Percentiles rank a stretch among this genome's conserved stretches.
These are phyloP conservation scores for Periplaneta americana DNA, from an alignment of 1,140 invertebrate species.

Conservation along the genomic window DNA sequence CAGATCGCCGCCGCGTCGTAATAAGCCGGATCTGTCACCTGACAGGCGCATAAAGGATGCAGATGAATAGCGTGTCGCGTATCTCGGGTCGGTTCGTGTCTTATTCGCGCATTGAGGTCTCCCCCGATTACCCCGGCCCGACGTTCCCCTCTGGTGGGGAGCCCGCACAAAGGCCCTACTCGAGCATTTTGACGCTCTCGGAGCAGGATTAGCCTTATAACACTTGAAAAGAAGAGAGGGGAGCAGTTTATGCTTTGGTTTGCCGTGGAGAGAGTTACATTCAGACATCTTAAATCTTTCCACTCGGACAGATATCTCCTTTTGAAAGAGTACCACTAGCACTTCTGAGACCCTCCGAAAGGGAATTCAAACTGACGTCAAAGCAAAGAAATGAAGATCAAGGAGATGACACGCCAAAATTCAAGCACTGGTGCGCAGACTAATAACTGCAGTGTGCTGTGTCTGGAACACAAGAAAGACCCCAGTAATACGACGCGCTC, in stretches of 20 bases:
- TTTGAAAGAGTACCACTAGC: background rate
- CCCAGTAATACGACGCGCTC: too few relatives aligned
- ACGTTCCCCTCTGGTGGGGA: background rate
- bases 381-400: background rate
- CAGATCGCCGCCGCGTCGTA: background rate
- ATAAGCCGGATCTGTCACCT: slow-evolving; percentile 15
- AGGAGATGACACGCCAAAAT: background rate
- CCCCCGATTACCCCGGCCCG: background rate
- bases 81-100: slow-evolving; percentile 5
- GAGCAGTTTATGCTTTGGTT: background rate
- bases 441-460: background rate
- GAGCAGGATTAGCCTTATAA: slow-evolving; percentile 1
- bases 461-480: too few relatives aligned
- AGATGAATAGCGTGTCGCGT: background rate
- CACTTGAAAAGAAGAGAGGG: background rate
- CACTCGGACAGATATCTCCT: background rate
- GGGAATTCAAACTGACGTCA: too few relatives aligned
- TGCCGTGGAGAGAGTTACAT: background rate
- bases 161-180: background rate
- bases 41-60: background rate
- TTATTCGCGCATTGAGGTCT: slow-evolving; percentile 7
- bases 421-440: background rate
- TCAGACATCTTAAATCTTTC: slow-evolving; percentile 1
- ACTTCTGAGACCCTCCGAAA: background rate
- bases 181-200: background rate